These are phyloP conservation scores for Notodonta ziczac DNA, from an alignment of 2,888 invertebrate species.

Conservation along the genomic window DNA sequence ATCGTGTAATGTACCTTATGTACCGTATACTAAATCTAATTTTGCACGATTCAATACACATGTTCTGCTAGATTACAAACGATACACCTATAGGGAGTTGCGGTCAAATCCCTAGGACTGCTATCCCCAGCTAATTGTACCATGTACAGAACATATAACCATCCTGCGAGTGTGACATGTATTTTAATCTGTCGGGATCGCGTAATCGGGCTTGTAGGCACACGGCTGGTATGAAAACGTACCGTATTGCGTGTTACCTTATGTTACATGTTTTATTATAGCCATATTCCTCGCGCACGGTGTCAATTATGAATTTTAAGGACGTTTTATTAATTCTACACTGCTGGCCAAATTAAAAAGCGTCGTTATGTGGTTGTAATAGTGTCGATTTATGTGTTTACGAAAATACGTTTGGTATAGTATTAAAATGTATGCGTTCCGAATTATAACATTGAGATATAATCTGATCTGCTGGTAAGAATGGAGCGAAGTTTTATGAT, in stretches of 20 bases:
- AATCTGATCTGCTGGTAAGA: not conserved
- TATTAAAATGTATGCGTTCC: not conserved
- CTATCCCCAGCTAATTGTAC: not conserved
- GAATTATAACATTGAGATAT: not conserved
- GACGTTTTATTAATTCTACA: slow-evolving; percentile 8
- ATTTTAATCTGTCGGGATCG: slow-evolving; percentile 10
- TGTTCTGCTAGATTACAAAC: not conserved
- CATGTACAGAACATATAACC: not conserved
- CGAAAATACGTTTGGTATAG: not conserved
- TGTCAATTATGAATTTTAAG: slow-evolving; percentile 31
- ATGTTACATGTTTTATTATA: slow-evolving; percentile 28
- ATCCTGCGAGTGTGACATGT: not conserved
- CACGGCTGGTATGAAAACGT: slow-evolving; percentile 22
- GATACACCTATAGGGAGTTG: not conserved
- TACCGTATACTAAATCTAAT: not conserved
- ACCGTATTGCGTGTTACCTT: slow-evolving; percentile 17
- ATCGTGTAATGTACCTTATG: no score
- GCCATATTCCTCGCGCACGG: slow-evolving; percentile 27
- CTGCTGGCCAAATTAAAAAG: not conserved
- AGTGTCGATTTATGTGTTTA: not conserved
- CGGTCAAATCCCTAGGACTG: not conserved
- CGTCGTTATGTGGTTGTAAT: not conserved
- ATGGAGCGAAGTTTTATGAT: no score
- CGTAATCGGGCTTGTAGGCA: slow-evolving; percentile 20
- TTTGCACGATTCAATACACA: not conserved